These are phyloP conservation scores for Uloborus diversus DNA, from an alignment of 1,140 invertebrate species.

Conservation along the genomic window DNA sequence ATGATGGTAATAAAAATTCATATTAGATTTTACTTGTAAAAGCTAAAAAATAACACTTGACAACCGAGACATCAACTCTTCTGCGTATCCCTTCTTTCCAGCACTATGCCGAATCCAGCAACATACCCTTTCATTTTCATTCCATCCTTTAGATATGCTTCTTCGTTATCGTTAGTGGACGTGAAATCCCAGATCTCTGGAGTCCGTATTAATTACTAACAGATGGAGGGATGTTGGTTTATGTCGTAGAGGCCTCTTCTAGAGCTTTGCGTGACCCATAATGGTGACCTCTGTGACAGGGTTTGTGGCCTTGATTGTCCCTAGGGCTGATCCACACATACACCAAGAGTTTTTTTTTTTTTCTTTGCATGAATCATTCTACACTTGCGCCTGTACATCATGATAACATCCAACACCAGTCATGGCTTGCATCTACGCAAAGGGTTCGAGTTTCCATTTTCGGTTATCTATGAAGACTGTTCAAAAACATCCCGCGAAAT, in stretches of 20 bases:
- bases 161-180: not conserved
- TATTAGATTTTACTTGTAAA: too few species aligned
- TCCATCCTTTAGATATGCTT: too few species aligned
- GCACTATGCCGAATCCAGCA: too few species aligned
- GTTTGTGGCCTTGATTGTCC: conserved; percentile 45
- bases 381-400: conserved; percentile 48
- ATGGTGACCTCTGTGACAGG: conserved; percentile 43
- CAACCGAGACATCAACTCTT: too few species aligned
- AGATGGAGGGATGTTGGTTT: conserved; percentile 16
- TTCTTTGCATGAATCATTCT: conserved; percentile 35
- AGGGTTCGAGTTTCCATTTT: conserved; percentile 21
- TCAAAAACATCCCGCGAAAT: too few species aligned
- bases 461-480: not conserved
- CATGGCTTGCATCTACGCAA: conserved; percentile 18
- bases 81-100: too few species aligned
- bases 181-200: conserved; percentile 33
- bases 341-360: conserved; percentile 36
- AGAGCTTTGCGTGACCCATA: conserved; percentile 38
- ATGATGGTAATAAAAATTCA: too few species aligned
- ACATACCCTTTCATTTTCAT: too few species aligned
- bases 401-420: conserved; percentile 43
- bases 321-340: conserved; percentile 49
- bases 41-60: too few species aligned
- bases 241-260: conserved; percentile 11
- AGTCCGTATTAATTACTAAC: conserved; percentile 51